Evolutionary conservation across 2,888 invertebrate species (phyloP).

Genomic region (Suillia variegata): DNA sequence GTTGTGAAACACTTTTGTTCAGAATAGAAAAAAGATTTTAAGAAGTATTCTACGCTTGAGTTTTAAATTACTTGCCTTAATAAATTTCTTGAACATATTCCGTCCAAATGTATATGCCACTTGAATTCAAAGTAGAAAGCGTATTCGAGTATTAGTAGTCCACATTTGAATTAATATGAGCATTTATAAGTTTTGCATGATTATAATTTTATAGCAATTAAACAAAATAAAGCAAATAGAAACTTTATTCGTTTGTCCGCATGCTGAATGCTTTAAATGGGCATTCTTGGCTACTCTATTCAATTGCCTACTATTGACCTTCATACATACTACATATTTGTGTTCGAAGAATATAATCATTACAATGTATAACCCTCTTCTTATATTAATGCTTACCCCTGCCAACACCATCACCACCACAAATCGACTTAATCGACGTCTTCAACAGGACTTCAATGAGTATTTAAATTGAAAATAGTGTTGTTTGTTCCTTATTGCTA

Average conservation of each 20-base stretch:
- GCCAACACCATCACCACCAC: constrained; percentile 48
- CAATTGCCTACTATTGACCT: background rate
- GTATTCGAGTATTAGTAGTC: no score
- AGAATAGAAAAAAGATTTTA: no score
- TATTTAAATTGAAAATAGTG: constrained; percentile 55
- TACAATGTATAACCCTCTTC: constrained; percentile 54
- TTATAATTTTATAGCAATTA: constrained; percentile 9
- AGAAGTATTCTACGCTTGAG: no score
- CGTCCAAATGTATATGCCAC: no score
- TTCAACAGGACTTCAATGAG: constrained; percentile 62
- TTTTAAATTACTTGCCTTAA: no score
- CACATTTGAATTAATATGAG: no score
- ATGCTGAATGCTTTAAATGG: background rate
- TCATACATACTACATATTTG: no score
- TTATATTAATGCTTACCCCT: constrained; percentile 53
- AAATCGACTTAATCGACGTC: constrained; percentile 38
- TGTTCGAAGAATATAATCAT: constrained; percentile 31
- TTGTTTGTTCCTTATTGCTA: background rate
- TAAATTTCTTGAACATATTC: no score
- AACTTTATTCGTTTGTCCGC: background rate
- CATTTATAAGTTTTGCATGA: constrained; percentile 48
- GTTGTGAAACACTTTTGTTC: no score
- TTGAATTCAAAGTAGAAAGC: no score
- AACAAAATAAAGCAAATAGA: constrained; percentile 10
- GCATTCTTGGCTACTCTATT: background rate